Percentiles rank a stretch among this genome's conserved stretches.
Conservation (phyloP, 2,113 vertebrate genomes). For the Poeciliopsis occidentalis region DNA sequence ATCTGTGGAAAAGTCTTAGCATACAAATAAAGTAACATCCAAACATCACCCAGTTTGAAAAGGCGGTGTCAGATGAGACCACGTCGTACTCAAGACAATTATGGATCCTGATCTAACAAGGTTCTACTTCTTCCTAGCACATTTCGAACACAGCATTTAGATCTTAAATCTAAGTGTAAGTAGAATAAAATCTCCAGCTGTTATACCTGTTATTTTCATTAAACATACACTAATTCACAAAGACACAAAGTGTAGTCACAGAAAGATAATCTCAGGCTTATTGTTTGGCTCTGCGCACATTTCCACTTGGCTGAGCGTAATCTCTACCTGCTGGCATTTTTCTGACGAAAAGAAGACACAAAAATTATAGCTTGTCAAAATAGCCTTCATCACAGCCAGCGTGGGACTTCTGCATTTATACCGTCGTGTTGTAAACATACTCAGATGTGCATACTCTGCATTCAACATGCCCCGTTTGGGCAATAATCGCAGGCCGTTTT, state of each 20-base stretch:
- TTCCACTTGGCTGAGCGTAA: constrained; percentile 6
- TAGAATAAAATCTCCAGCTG: too few species aligned
- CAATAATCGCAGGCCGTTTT: not conserved
- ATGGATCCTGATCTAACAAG: too few species aligned
- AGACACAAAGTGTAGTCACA: not conserved
- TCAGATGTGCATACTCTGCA: not conserved
- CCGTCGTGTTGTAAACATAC: not conserved
- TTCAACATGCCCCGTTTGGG: not conserved
- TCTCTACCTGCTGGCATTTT: not conserved
- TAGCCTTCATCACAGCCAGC: not conserved
- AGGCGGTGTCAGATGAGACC: too few species aligned
- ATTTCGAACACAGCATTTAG: too few species aligned
- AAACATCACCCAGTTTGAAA: too few species aligned
- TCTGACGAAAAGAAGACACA: not conserved
- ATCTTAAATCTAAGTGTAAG: too few species aligned
- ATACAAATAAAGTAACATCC: too few species aligned
- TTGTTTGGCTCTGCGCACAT: not conserved
- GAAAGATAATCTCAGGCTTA: not conserved
- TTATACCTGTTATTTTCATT: too few species aligned
- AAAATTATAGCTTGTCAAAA: not conserved
- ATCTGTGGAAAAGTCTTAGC: too few species aligned
- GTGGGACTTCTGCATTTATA: not conserved
- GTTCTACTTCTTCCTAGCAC: too few species aligned
- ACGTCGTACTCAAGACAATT: too few species aligned
- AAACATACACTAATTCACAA: not conserved